These are phyloP conservation scores for Chaetorhynchus papuensis DNA, from an alignment of 2,113 vertebrate species.

Conservation along the genomic window DNA sequence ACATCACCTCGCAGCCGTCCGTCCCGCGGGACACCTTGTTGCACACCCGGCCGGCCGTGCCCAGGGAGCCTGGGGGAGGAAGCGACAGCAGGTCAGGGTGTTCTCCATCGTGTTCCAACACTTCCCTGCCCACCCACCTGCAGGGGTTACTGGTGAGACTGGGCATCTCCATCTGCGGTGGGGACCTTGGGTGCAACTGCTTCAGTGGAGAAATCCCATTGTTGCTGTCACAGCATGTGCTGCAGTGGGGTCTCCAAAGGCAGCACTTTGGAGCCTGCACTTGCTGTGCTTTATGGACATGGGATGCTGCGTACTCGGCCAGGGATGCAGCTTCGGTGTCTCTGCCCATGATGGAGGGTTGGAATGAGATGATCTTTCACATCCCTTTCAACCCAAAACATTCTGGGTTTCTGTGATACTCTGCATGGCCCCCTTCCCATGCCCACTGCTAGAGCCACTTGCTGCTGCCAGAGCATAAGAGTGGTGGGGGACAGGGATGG, in stretches of 20 bases:
- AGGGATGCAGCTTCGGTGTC: not conserved
- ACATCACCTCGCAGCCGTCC: constrained; percentile 97
- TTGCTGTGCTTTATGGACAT: not conserved
- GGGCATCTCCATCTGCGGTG: rapidly evolving
- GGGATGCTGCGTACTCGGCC: rapidly evolving
- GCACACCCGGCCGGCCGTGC: constrained; percentile 91
- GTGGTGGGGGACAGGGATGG: not conserved
- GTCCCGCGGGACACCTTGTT: constrained; percentile 88
- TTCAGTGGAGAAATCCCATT: rapidly evolving
- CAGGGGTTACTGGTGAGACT: rapidly evolving
- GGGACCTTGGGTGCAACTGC: rapidly evolving
- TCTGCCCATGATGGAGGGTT: not conserved
- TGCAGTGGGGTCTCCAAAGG: not conserved
- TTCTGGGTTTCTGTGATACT: not conserved
- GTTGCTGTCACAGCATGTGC: not conserved
- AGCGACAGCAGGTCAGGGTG: not conserved
- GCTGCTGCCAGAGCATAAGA: not conserved
- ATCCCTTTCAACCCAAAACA: not conserved
- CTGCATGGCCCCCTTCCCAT: not conserved
- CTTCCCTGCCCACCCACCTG: rapidly evolving
- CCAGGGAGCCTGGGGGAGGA: constrained; percentile 83
- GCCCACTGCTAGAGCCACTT: not conserved
- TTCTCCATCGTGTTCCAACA: rapidly evolving
- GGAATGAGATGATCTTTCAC: not conserved
- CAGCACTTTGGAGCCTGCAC: rapidly evolving